phyloP scores from a whole-genome alignment of 2,888 invertebrate genomes.

The Drosophila pullipes region DNA sequence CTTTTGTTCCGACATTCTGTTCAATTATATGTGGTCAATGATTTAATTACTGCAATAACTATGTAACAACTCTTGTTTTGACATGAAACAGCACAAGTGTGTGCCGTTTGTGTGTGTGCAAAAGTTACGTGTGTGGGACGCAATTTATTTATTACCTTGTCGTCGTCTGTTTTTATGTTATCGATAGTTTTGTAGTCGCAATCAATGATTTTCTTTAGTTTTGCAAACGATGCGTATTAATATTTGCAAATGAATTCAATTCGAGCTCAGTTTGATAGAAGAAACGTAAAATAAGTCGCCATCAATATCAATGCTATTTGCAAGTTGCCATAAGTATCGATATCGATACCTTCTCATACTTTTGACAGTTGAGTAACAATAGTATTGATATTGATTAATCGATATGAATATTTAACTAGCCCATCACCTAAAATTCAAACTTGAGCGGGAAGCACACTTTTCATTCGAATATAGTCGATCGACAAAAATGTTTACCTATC shows the following conservation, averaged over 20 bases:
- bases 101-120: background rate
- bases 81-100: slow-evolving; percentile 18
- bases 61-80: slow-evolving; percentile 51
- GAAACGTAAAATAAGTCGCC: background rate
- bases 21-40: slow-evolving; percentile 29
- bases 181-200: slow-evolving; percentile 20
- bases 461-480: background rate
- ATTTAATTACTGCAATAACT: slow-evolving; percentile 41
- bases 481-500: background rate
- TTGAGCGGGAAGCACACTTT: no score
- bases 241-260: background rate
- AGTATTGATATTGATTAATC: background rate
- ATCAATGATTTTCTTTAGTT: background rate
- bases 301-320: background rate
- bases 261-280: background rate
- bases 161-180: background rate
- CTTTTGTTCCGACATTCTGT: slow-evolving; percentile 78
- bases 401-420: background rate
- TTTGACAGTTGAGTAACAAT: background rate
- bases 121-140: slow-evolving; percentile 25
- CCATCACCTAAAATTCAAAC: background rate
- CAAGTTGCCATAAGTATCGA: background rate
- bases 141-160: slow-evolving; percentile 1
- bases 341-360: background rate
- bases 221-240: background rate